Evolutionary conservation across 1,140 invertebrate species (phyloP), one percentile per base, ranked within the genome.

Genomic region (Zaprionus vittiger): DNA sequence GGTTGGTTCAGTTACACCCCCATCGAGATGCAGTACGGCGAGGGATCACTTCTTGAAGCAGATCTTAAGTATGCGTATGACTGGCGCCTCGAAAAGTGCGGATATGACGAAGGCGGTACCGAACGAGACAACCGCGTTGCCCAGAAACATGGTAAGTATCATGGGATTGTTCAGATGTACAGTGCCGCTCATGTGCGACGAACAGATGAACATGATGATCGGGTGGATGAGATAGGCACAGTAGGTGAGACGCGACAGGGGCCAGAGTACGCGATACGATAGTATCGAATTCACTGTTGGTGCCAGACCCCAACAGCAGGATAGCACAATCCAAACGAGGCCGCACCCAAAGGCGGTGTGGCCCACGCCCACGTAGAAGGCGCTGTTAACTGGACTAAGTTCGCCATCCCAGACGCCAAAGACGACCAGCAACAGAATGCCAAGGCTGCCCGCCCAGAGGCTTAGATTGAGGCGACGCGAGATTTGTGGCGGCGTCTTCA

Each of bases 201-300:
- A 95, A 15, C 95, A 96, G 49, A 96, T 94, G 93, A 96, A 95
- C 96, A 97, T 97, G 69, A 97, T 95, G 69, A 97, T 95, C 9
- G 97, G 97, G 93, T 99, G 98, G 14, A 98, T 95, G 26, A 99
- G 94, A 92, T 98, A 99, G 9, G 97, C 96, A 91, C 97, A 97
- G 93, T 98, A 99, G 1, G 97, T 98, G 38, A 99, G 94, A 60
- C 97, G 94, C 77, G 96, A 97, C n/a, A 98, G 93, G 0, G 98
- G 97, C 77, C 97, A 95, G 47, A 97, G 94, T 1, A 96, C 95
- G 44, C 95, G 94, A 92, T 97, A 97, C 1, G 97, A 97, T 20
- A 99, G 93, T 22, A 98, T 93, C 1, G 94, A 95, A 92, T 97
- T 95, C 14, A 97, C 93, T 26, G 96, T 94, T 52, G 95, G 96